Percentiles rank a stretch among this genome's conserved stretches.
Conservation (phyloP, 2,113 vertebrate species). For the Gasterosteus aculeatus region DNA sequence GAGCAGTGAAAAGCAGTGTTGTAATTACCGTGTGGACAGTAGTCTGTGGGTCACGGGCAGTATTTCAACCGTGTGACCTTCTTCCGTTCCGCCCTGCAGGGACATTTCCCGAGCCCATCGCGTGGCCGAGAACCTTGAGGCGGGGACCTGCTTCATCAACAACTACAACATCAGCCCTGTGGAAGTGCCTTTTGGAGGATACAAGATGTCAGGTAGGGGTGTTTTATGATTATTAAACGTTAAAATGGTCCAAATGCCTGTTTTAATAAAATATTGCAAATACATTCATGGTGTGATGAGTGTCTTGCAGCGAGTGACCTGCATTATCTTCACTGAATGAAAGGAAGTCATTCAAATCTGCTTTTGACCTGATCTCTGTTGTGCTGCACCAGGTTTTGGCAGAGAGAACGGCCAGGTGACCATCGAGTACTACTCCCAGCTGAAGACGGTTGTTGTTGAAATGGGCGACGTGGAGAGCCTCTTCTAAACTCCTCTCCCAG, state of each 20-base stretch:
- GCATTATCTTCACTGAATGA: background rate
- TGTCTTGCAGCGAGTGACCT: background rate
- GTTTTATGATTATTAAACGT: background rate
- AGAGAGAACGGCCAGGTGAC: conserved; percentile 93
- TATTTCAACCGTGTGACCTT: background rate
- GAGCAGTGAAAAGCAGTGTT: no score
- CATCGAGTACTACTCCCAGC: conserved; percentile 92
- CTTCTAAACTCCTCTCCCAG: conserved; percentile 76
- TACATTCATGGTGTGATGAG: background rate
- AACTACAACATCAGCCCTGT: conserved; percentile 92
- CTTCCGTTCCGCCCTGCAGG: conserved; percentile 68
- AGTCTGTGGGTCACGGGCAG: background rate
- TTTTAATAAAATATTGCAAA: background rate
- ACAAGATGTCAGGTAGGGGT: conserved; percentile 92
- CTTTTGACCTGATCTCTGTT: background rate
- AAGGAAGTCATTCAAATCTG: background rate
- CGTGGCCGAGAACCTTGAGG: conserved; percentile 88
- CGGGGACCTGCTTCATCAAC: conserved; percentile 94
- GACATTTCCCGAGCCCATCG: conserved; percentile 94
- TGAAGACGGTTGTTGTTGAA: conserved; percentile 95
- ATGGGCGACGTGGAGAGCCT: conserved; percentile 90
- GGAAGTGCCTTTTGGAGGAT: conserved; percentile 95
- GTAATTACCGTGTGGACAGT: background rate
- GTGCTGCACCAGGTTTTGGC: conserved; percentile 87
- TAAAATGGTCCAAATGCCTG: background rate